phyloP scores from a whole-genome alignment of 2,113 vertebrate genomes.

The Laticauda laticaudata region DNA sequence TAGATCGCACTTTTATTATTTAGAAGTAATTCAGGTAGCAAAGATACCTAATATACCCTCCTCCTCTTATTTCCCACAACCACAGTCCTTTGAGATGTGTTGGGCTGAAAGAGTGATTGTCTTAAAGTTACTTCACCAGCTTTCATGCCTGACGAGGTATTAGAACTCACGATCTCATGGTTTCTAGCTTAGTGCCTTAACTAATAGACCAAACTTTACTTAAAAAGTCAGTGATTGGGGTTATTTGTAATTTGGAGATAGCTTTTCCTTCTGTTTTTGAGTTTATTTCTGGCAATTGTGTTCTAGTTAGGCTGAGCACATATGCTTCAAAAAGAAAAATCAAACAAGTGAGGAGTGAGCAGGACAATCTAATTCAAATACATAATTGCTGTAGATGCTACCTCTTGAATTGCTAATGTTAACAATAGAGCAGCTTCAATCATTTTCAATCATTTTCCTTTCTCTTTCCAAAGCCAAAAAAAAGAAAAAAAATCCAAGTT shows the following conservation, averaged over 20 bases:
- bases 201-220: constrained; percentile 20
- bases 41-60: background rate
- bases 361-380: background rate
- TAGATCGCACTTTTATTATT: background rate
- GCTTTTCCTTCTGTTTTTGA: constrained; percentile 40
- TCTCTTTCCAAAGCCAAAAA: background rate
- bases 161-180: too few species aligned
- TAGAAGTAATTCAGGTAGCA: background rate
- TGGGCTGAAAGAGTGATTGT: background rate
- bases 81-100: background rate
- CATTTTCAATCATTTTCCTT: background rate
- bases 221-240: constrained; percentile 48
- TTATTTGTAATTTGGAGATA: constrained; percentile 64
- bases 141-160: background rate
- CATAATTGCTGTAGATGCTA: background rate
- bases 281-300: constrained; percentile 1
- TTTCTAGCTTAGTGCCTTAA: background rate
- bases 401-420: background rate
- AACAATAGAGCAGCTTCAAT: background rate
- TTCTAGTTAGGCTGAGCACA: background rate
- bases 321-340: background rate
- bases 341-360: background rate
- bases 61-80: background rate
- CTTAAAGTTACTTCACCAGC: background rate
- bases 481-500: background rate